These are phyloP conservation scores for Luehdorfia chinensis DNA, from an alignment of 1,140 invertebrate genomes.

Conservation along the genomic window DNA sequence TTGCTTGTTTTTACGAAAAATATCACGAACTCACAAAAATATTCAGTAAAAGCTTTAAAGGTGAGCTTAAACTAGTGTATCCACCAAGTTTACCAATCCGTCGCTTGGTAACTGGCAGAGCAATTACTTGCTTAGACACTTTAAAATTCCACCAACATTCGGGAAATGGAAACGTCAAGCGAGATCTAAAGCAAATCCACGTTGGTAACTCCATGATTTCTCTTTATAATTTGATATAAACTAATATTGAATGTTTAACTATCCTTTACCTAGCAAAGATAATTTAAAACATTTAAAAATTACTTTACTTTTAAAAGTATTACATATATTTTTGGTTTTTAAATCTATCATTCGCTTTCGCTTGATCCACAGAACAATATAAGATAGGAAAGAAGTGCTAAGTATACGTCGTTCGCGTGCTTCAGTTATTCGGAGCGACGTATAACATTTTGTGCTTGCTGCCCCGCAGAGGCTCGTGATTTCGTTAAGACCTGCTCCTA, in stretches of 20 bases:
- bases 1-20: too few species aligned
- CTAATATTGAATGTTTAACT: neutral
- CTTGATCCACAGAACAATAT: too few species aligned
- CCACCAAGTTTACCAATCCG: constrained; percentile 23
- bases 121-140: constrained; percentile 72
- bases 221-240: neutral
- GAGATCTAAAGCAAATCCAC: constrained; percentile 11
- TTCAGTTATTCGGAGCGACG: too few species aligned
- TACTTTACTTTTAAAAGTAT: too few species aligned
- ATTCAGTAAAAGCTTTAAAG: neutral
- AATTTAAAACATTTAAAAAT: neutral
- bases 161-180: constrained; percentile 59
- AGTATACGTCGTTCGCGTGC: too few species aligned
- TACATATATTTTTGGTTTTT: too few species aligned
- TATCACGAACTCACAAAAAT: too few species aligned
- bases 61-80: neutral
- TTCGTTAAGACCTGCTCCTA: too few species aligned
- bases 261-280: neutral
- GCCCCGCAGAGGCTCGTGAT: too few species aligned
- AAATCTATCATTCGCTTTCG: too few species aligned
- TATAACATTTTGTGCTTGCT: too few species aligned
- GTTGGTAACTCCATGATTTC: constrained; percentile 22
- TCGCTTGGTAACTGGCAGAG: constrained; percentile 57
- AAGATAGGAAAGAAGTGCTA: too few species aligned
- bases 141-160: constrained; percentile 60